Evolutionary conservation across 2,888 invertebrate genomes (phyloP).

Genomic region (Gandaritis pyraliata): DNA sequence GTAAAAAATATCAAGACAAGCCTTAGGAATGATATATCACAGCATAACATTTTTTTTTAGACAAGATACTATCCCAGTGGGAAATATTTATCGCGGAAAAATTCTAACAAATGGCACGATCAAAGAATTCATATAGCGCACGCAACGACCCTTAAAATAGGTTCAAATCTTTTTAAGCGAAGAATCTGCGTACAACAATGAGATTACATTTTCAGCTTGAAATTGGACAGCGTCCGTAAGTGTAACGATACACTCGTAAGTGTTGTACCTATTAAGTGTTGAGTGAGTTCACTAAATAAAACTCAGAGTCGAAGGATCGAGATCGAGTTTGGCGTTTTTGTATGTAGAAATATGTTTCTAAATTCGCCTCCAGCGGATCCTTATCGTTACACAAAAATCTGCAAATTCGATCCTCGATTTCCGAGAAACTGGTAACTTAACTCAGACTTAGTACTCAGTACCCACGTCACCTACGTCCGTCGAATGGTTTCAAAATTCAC

Average conservation of each 20-base stretch:
- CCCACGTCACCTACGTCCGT: no score
- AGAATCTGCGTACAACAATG: slow-evolving; percentile 32
- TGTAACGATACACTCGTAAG: slow-evolving; percentile 3
- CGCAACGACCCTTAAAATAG: slow-evolving; percentile 29
- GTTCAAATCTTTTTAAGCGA: slow-evolving; percentile 29
- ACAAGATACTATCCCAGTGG: slow-evolving; percentile 25
- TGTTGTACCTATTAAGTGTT: no score
- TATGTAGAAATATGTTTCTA: no score
- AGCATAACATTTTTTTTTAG: slow-evolving; percentile 14
- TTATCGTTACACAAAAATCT: no score
- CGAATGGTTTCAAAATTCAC: slow-evolving; percentile 15
- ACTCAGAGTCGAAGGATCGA: no score
- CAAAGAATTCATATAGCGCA: slow-evolving; percentile 30
- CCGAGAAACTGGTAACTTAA: no score
- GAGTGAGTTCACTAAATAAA: no score
- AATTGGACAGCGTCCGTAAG: slow-evolving; percentile 28
- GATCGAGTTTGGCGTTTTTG: no score
- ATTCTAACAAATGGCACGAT: slow-evolving; percentile 25
- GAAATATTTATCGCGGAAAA: slow-evolving; percentile 29
- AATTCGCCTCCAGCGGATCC: no score
- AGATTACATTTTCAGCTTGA: slow-evolving; percentile 30
- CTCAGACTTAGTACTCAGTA: no score
- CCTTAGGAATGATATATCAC: slow-evolving; percentile 1
- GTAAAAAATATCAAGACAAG: neutral
- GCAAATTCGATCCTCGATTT: no score